Conservation (phyloP, 2,113 vertebrate genomes). For the Rhinopomastus cyanomelas region DNA sequence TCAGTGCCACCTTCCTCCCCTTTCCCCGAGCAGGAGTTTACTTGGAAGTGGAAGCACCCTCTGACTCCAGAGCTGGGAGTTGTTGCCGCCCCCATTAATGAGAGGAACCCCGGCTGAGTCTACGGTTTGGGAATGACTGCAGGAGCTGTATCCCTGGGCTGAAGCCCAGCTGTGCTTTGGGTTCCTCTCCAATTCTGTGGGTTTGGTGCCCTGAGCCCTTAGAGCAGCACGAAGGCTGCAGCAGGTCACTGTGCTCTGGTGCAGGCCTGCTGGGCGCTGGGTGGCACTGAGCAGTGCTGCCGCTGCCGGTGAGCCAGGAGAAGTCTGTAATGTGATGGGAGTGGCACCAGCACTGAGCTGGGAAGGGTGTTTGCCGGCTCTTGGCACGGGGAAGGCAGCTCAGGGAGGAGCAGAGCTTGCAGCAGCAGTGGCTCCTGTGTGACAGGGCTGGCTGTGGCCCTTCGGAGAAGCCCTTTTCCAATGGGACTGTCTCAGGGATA, state of each 20-base stretch:
- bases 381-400: neutral
- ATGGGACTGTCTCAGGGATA: neutral
- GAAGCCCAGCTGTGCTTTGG: neutral
- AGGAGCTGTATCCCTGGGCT: neutral
- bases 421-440: neutral
- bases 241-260: rapidly evolving
- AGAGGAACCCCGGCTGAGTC: neutral
- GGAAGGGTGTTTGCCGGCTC: neutral
- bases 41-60: neutral
- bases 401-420: neutral
- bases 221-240: neutral
- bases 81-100: neutral
- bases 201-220: neutral
- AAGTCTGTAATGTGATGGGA: too few species aligned
- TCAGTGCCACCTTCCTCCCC: neutral
- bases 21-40: neutral
- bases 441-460: neutral
- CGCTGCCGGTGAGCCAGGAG: neutral
- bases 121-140: neutral
- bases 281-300: neutral
- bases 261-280: neutral
- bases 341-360: neutral
- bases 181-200: neutral
- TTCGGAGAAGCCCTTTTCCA: neutral
- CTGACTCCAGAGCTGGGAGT: neutral